Evolutionary conservation across 2,113 vertebrate species (phyloP), one percentile per base, ranked within the genome.

Genomic region (Osmerus eperlanus): DNA sequence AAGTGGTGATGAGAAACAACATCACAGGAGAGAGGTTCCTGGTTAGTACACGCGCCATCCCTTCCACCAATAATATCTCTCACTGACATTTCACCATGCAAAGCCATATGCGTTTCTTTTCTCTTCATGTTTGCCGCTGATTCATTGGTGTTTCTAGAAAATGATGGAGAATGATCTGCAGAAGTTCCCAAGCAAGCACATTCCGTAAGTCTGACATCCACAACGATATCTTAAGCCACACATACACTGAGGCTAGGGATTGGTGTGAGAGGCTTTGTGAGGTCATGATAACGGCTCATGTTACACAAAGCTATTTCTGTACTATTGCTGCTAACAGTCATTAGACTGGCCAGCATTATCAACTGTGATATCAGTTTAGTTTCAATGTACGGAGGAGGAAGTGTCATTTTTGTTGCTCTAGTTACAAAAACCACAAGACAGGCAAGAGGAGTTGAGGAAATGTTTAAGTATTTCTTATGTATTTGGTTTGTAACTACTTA

Each of bases 191-290:
- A 60, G 63, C 32, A 58, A 68, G 29, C 73, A 70, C 6, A 2
- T 79, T 18, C 73, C 78, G 87, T 90, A 32, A 83, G 84, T 85
- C 63, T 58, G 15, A 61, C 21, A 13, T 61, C 12, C 7, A 11
- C 23, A 23, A 11, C 25, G 7, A 12, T 23, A 15, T 1, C 58
- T 60, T 58, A 58, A 18, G 16, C 55, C 16, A 58, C n/a, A 19
- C 56, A 19, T 12, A 59, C 8, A 3, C 56, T 19, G 19, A 19
- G 13, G 6, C 36, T 41, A 5, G 36, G 36, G 8, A 41, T 6
- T 41, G 5, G 36, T 4, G 36, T 1, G 36, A 41, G 36, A 9
- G 36, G 32, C 32, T 7, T 41, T 41, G 36, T 6, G 36, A 41
- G 6, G 36, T 41, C 36, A 41, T 41, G 32, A 6, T 3, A 32